Percentiles rank a stretch among this genome's conserved stretches.
These are phyloP conservation scores for Chaetorhynchus papuensis DNA, from an alignment of 2,113 vertebrate species.

Conservation along the genomic window DNA sequence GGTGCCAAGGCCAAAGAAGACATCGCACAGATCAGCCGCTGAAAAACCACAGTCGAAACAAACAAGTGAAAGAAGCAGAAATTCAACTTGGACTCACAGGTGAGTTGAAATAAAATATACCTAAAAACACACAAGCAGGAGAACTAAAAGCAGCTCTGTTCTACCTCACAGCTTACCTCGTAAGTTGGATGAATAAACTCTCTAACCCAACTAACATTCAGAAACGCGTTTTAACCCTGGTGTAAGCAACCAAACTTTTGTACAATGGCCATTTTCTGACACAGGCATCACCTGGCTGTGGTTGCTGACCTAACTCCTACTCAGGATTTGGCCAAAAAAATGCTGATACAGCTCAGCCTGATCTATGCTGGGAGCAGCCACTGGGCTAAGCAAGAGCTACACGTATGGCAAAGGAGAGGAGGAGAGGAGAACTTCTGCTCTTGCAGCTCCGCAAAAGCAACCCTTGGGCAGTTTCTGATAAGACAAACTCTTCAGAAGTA, in stretches of 20 bases:
- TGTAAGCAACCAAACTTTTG: not conserved
- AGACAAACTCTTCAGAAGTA: not conserved
- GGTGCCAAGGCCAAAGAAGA: not conserved
- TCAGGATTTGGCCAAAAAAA: not conserved
- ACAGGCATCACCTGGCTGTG: not conserved
- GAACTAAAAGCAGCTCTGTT: not conserved
- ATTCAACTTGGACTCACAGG: not conserved
- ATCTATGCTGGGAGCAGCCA: not conserved
- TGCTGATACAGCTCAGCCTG: not conserved
- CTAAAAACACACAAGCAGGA: not conserved
- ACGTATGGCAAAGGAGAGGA: accelerated
- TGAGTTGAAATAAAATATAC: not conserved
- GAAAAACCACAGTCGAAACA: not conserved
- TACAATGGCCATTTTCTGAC: not conserved
- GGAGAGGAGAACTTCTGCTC: not conserved
- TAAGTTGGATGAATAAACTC: not conserved
- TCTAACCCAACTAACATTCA: not conserved
- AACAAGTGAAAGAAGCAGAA: not conserved
- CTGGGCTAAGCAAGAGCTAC: not conserved
- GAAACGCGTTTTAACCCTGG: accelerated
- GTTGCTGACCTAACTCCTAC: not conserved
- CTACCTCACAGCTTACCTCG: not conserved
- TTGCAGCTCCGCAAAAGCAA: not conserved
- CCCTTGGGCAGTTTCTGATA: not conserved
- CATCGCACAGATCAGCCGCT: not conserved